Base-by-base conservation (phyloP, 2,888 invertebrate species). In the Chrysolina oricalcia region DNA sequence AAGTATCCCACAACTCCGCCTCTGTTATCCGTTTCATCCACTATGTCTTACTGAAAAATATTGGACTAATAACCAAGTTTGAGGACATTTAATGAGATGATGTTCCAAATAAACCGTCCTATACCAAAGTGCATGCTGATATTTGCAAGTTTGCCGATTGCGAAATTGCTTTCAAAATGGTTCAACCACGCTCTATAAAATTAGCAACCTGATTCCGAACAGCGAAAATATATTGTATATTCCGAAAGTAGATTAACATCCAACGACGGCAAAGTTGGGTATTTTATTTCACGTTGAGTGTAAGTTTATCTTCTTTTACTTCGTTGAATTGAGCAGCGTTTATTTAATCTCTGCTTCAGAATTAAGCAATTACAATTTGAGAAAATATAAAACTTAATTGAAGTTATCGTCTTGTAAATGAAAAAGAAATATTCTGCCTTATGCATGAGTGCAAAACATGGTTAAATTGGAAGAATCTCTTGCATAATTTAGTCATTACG, bases 321-420 rank as follows among this genome's bases (percentile, higher is more conserved):
- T 27, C 6, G 48, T 66, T 66, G 48, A 43, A 48, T 66, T 48
- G 50, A 48, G 50, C 11, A 13, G 69, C 72, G 48, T 75, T 72
- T 59, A 70, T 70, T 73, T 73, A 43, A 64, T 59, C 50, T 65
- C 43, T 40, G 53, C 46, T 66, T 67, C 64, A 50, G 70, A 76
- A 76, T 76, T 67, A 76, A 76, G 75, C 75, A 76, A 76, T 76
- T 76, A 76, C 73, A 76, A 70, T 74, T 74, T 70, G 74, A 71
- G 56, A 40, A 66, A 66, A 68, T 40, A 63, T 71, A 75, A 71
- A 75, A 75, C 68, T 75, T 59, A 72, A 75, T 72, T 72, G 72
- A 23, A 72, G 64, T 48, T 70, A 62, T 46, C 67, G 21, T 53
- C 53, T 50, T 68, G 67, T 17, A 13, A 27, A 27, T 23, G 23